Evolutionary conservation across 2,113 vertebrate species (phyloP), one percentile per base, ranked within the genome.

Genomic region (Perca flavescens): DNA sequence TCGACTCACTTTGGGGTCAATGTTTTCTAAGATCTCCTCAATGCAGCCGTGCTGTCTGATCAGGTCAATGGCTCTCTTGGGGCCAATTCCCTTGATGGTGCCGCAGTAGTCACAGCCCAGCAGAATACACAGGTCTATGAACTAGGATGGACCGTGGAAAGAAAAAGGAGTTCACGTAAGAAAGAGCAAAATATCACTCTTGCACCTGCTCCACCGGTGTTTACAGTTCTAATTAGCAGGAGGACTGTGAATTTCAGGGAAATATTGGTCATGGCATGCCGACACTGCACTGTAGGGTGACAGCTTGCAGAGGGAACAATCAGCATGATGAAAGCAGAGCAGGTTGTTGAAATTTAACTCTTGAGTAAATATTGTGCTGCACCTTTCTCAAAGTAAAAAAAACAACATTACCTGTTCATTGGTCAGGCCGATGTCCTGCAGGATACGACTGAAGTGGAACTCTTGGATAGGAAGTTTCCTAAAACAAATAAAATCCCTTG

Each of bases 21-120:
- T 96, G 79, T 96, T 97, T 34, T 97, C 95, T 5, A 99, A 70
- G 1, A 99, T 97, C 90, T 95, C 96, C 84, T 99, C 98, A 0
- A 99, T 99, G 92, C 83, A 94, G 79, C 97, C 96, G 58, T 99
- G 97, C 87, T 98, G 97, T 81, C 74, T 95, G 92, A 99, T 98
- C 78, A 99, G 96, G 88, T 99, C 98, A 0, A 99, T 94, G 0
- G 98, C 98, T 14, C 97, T 95, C 92, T 99, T 99, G 49, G 98
- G 98, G 61, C 98, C 98, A 0, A 99, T 97, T 62, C 98, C 98
- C 8, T 97, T 97, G 84, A 99, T 99, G 80, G 97, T 99, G 80
- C 96, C 97, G 0, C 98, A 99, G 95, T 99, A 99, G 91, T 99
- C 98, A 0, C 98, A 99, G 73, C 98, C 98, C 86, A 99, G 94